These are phyloP conservation scores for Selenia dentaria DNA, from an alignment of 2,888 invertebrate genomes.

Conservation along the genomic window DNA sequence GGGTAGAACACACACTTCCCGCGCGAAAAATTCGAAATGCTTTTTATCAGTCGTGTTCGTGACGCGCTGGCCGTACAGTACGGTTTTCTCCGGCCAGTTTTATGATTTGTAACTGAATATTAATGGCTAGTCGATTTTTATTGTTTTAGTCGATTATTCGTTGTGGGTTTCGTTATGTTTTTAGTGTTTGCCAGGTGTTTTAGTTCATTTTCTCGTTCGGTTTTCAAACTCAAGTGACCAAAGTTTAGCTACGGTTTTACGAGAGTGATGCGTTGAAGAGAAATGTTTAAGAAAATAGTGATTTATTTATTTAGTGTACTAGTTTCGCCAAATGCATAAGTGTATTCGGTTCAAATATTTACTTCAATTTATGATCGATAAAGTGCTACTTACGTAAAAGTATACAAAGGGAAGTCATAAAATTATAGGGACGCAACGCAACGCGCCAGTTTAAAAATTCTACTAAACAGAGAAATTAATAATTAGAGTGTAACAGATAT, in stretches of 20 bases:
- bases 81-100: slow-evolving; percentile 41
- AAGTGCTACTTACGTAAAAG: too few species aligned
- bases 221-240: slow-evolving; percentile 28
- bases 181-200: slow-evolving; percentile 9
- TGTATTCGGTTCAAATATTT: too few species aligned
- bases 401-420: too few species aligned
- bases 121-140: background rate
- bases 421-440: too few species aligned
- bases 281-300: too few species aligned
- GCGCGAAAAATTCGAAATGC: slow-evolving; percentile 84
- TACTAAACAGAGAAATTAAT: too few species aligned
- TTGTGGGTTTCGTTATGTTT: slow-evolving; percentile 5
- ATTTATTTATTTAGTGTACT: too few species aligned
- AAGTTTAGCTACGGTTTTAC: too few species aligned
- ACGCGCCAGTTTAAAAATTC: too few species aligned
- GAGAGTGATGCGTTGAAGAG: slow-evolving; percentile 5
- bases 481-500: too few species aligned
- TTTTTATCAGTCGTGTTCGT: slow-evolving; percentile 76
- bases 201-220: background rate
- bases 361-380: too few species aligned
- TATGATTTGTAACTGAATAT: slow-evolving; percentile 22
- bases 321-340: too few species aligned
- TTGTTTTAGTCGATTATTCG: slow-evolving; percentile 16
- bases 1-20: slow-evolving; percentile 67
- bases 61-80: slow-evolving; percentile 48